phyloP scores from a whole-genome alignment of 2,888 invertebrate species.

The Ormyrus rosae region DNA sequence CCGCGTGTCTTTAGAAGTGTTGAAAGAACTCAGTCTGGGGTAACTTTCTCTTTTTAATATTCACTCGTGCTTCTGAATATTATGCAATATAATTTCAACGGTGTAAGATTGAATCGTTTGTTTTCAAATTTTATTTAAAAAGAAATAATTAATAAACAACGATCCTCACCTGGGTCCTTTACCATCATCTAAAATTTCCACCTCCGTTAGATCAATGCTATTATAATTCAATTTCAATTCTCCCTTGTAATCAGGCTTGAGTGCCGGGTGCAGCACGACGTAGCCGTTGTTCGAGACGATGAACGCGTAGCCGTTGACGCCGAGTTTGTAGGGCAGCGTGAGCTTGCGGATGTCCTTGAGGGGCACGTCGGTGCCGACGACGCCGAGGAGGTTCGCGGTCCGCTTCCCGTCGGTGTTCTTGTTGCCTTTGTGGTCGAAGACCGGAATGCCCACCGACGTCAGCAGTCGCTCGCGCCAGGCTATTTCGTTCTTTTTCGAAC shows the following conservation, averaged over 20 bases:
- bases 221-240: conserved; percentile 94
- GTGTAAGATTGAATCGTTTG: too few relatives aligned
- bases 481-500: conserved; percentile 24
- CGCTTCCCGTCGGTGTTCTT: conserved; percentile 76
- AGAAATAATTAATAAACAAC: not conserved
- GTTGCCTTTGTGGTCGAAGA: conserved; percentile 87
- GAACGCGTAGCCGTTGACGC: conserved; percentile 97
- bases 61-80: too few relatives aligned
- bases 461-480: conserved; percentile 80
- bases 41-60: too few relatives aligned
- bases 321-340: conserved; percentile 94
- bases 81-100: too few relatives aligned
- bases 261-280: conserved; percentile 94
- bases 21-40: too few relatives aligned
- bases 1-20: too few relatives aligned
- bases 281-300: conserved; percentile 98
- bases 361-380: conserved; percentile 96
- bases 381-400: conserved; percentile 90
- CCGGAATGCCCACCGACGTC: conserved; percentile 95
- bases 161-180: conserved; percentile 79
- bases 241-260: conserved; percentile 86
- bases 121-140: not conserved
- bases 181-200: conserved; percentile 89
- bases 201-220: conserved; percentile 96
- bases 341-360: conserved; percentile 93